Conservation (phyloP, 2,888 invertebrate species). For the Stenchaetothrips biformis region DNA sequence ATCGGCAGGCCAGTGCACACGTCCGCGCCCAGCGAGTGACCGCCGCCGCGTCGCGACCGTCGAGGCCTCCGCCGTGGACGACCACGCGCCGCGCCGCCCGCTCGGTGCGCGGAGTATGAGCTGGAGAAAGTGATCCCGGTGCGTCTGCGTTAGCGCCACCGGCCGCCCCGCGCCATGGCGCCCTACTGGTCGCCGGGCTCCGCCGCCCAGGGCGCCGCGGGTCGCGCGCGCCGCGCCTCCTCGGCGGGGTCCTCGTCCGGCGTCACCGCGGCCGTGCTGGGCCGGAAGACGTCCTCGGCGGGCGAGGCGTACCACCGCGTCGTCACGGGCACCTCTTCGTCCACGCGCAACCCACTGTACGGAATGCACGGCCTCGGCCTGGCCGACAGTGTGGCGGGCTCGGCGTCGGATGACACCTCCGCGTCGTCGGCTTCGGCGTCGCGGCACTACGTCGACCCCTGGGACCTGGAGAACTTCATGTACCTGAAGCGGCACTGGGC, state of each 20-base stretch:
- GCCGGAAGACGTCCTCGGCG: constrained; percentile 1
- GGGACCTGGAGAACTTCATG: constrained; percentile 78
- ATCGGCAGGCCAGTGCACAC: neutral
- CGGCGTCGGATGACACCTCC: constrained; percentile 2
- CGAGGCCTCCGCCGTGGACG: neutral
- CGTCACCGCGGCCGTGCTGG: neutral
- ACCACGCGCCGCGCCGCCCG: neutral
- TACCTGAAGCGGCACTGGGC: constrained; percentile 59
- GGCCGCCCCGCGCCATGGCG: neutral
- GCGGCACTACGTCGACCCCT: constrained; percentile 66
- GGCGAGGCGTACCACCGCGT: constrained; percentile 17
- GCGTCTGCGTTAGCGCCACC: neutral
- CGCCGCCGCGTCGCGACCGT: neutral
- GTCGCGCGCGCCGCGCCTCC: neutral
- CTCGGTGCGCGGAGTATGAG: neutral
- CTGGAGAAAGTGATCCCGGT: neutral
- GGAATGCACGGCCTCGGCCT: neutral
- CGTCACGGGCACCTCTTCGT: neutral
- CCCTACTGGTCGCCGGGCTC: neutral
- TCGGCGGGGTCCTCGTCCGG: neutral
- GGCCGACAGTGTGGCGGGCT: constrained; percentile 16
- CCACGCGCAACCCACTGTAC: constrained; percentile 2
- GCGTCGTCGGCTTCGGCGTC: constrained; percentile 7
- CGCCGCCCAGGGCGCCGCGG: neutral
- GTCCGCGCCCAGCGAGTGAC: neutral